A percentile compares a stretch with the other conserved stretches of the same genome.
Evolutionary conservation across 2,113 vertebrate species (phyloP).

Genomic region (Poicephalus meyeri): DNA sequence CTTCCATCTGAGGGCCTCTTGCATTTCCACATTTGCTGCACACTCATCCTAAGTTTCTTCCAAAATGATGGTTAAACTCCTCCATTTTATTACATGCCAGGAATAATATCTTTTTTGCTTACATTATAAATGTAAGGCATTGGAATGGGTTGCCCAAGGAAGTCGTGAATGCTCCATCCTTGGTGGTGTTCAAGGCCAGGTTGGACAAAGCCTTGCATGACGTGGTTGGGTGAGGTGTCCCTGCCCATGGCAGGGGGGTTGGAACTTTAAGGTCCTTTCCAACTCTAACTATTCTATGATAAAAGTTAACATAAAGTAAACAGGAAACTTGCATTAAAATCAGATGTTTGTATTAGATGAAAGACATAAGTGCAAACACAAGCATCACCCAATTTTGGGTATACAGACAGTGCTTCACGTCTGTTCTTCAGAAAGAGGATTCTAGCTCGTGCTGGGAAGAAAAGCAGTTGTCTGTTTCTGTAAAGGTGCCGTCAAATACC

Average conservation of each 20-base stretch:
- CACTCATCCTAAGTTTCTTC: neutral
- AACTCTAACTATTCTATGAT: too few relatives aligned
- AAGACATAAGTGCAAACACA: fast-evolving
- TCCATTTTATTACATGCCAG: neutral
- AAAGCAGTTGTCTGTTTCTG: neutral
- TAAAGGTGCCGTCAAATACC: neutral
- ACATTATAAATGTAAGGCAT: neutral
- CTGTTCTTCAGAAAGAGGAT: neutral
- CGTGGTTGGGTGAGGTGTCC: too few relatives aligned
- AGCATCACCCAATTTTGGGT: neutral
- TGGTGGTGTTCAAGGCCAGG: too few relatives aligned
- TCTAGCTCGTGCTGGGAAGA: neutral
- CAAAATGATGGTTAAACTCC: neutral
- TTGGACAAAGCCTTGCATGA: too few relatives aligned
- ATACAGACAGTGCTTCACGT: fast-evolving
- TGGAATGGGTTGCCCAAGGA: too few relatives aligned
- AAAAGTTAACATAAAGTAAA: neutral
- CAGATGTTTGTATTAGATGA: neutral
- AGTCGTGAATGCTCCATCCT: too few relatives aligned
- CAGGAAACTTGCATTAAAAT: neutral
- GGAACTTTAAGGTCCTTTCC: too few relatives aligned
- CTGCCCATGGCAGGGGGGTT: too few relatives aligned
- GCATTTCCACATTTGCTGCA: neutral
- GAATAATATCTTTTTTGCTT: neutral
- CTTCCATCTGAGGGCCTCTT: neutral